Evolutionary conservation across 1,140 invertebrate genomes (phyloP).

Genomic region (Spodoptera frugiperda): DNA sequence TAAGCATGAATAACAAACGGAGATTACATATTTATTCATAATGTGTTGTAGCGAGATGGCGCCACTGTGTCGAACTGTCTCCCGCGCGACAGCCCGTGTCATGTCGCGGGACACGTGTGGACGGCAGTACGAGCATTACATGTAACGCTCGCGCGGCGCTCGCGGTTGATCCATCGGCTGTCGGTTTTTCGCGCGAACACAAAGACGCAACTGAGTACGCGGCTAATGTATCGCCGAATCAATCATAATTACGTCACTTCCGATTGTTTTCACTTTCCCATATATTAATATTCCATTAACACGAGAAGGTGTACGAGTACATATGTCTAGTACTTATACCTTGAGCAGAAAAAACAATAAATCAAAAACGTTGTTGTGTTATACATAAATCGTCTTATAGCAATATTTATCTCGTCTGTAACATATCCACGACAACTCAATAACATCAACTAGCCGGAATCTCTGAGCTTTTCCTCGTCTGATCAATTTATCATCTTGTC

Average conservation of each 20-base stretch:
- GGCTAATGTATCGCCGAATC: slow-evolving; percentile 25
- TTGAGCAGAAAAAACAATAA: no score
- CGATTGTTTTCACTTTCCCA: background rate
- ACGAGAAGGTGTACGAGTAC: background rate
- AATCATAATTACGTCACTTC: slow-evolving; percentile 16
- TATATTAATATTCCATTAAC: background rate
- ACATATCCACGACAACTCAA: no score
- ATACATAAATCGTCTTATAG: no score
- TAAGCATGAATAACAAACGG: slow-evolving; percentile 1
- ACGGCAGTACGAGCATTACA: no score
- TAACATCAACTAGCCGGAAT: no score
- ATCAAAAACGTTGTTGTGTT: no score
- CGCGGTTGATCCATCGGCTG: no score
- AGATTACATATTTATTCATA: slow-evolving; percentile 11
- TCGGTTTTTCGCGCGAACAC: no score
- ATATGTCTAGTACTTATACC: background rate
- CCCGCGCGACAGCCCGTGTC: background rate
- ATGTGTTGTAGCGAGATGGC: slow-evolving; percentile 2
- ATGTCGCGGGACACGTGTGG: background rate
- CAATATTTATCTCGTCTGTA: no score
- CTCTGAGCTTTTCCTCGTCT: no score
- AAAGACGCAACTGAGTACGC: slow-evolving; percentile 8
- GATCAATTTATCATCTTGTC: no score
- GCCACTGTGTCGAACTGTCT: slow-evolving; percentile 15
- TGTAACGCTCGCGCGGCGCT: no score